Evolutionary conservation across 2,888 invertebrate genomes (phyloP).

Genomic region (Fabriciana adippe): DNA sequence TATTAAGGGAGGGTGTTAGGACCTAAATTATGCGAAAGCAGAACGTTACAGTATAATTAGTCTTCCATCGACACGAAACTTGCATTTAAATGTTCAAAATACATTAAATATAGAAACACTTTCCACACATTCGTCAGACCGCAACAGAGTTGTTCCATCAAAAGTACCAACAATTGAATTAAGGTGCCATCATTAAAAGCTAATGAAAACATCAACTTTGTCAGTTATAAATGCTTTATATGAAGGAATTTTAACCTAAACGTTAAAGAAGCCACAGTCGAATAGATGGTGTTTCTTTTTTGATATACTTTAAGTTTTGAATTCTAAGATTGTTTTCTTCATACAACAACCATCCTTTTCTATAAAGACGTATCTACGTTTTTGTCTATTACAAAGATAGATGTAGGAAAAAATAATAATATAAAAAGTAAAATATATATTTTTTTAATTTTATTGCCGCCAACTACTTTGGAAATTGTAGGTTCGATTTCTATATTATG

Average conservation of each 20-base stretch:
- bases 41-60: neutral
- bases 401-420: too few relatives aligned
- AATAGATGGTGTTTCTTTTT: too few relatives aligned
- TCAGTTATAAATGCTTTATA: conserved; percentile 26
- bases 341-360: too few relatives aligned
- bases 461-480: too few relatives aligned
- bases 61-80: conserved; percentile 1
- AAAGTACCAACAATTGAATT: conserved; percentile 70
- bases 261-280: neutral
- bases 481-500: too few relatives aligned
- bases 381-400: too few relatives aligned
- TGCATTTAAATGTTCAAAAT: conserved; percentile 12
- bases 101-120: conserved; percentile 18
- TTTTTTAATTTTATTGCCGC: too few relatives aligned
- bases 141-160: conserved; percentile 58
- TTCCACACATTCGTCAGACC: conserved; percentile 20
- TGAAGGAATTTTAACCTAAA: neutral
- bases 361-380: too few relatives aligned
- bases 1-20: neutral
- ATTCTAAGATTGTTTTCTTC: too few relatives aligned
- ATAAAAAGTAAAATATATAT: too few relatives aligned
- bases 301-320: too few relatives aligned
- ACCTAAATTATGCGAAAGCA: neutral
- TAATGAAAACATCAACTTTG: conserved; percentile 36
- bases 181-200: conserved; percentile 58